Evolutionary conservation across 1,140 invertebrate species (phyloP).

Genomic region (Protaetia brevitarsis): DNA sequence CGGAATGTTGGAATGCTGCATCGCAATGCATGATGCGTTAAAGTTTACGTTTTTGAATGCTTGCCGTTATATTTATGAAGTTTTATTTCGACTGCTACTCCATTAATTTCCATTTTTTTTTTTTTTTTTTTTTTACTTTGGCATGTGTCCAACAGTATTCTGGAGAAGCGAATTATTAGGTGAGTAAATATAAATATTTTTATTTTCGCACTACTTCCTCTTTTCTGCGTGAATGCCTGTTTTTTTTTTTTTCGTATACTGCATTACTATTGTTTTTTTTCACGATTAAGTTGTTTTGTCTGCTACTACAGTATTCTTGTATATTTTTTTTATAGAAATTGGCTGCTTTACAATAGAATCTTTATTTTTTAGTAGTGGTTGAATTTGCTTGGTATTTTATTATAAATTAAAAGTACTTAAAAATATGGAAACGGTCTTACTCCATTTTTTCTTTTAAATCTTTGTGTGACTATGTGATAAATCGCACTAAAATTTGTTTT

Average conservation of each 20-base stretch:
- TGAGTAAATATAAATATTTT: constrained; percentile 51
- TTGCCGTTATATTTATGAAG: constrained; percentile 26
- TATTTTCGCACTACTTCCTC: not conserved
- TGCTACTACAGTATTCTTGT: not conserved
- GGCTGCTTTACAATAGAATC: not conserved
- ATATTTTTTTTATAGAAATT: not conserved
- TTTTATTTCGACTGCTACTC: constrained; percentile 18
- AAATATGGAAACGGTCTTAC: no score
- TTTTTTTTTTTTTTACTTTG: constrained; percentile 29
- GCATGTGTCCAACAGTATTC: constrained; percentile 57
- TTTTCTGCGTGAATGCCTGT: not conserved
- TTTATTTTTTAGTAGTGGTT: not conserved
- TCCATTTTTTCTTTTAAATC: no score
- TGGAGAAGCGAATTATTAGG: constrained; percentile 78
- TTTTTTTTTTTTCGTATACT: not conserved
- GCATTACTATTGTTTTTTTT: not conserved
- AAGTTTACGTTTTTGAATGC: constrained; percentile 15
- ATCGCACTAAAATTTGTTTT: no score
- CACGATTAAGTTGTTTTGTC: constrained; percentile 1
- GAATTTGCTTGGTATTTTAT: no score
- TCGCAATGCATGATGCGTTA: constrained; percentile 10
- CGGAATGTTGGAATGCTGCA: constrained; percentile 18
- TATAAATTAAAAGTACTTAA: no score
- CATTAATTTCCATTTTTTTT: constrained; percentile 23
- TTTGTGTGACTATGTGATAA: no score